Base-by-base conservation (phyloP, 92 coral and sea anemone genomes). In the Zoanthus gigantus region DNA sequence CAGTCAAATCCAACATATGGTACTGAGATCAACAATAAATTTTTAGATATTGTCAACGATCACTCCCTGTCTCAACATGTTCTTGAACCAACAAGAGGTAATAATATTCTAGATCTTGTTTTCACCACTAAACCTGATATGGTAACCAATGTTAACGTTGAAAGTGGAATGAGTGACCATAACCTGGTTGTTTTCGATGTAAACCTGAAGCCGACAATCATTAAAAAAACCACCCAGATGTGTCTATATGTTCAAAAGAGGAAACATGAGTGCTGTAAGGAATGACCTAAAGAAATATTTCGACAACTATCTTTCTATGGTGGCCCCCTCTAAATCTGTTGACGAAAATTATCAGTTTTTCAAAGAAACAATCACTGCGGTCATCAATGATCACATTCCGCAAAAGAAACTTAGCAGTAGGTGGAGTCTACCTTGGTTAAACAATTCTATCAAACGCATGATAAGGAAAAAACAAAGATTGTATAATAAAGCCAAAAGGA, bases 331-430 rank as follows among this genome's bases (percentile, higher is more conserved):
- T 3, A 58, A 5, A 58, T 13, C 66, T 10, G 66, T 58, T 17
- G 66, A 58, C 17, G 66, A 58, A n/a, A 58, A 58, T n/a, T 58
- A 50, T 52, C 56, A 72, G 60, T 88, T 73, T 46, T 56, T 79
- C 32, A 88, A 60, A 57, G 80, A 48, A 69, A 68, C 88, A 72
- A 73, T 73, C 50, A 54, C 74, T 18, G 60, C 82, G 10, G 63
- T 47, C 37, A 89, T 76, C 48, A 76, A 83, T 50, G 31, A 83
- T 47, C 83, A 72, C 81, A 63, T 77, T 54, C 86, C 89, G 12
- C 78, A 28, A 69, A 84, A 72, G 69, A 89, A 37, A 71, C 53
- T 84, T n/a, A 75, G 86, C 67, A 29, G 73, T 17, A 65, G 87
- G 2, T 37, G 42, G 42, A 37, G 42, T 37, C 42, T 37, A 37